Conservation (phyloP, 2,888 invertebrate genomes). For the Orthonevra nobilis region DNA sequence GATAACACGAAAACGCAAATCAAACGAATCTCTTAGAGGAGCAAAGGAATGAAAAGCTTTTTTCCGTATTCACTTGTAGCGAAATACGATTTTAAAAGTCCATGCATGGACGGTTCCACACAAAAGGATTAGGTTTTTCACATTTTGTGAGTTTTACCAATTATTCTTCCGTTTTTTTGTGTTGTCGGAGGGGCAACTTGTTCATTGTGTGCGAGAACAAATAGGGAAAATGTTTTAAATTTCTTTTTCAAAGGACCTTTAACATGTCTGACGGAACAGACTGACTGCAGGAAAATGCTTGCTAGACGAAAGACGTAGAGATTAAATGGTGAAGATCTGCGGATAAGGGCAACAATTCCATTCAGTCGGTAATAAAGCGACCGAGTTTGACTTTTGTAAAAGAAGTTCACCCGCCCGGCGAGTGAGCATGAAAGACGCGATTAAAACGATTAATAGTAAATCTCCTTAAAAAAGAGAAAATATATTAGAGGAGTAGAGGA, state of each 20-base stretch:
- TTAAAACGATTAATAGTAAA: constrained; percentile 50
- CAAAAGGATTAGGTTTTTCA: constrained; percentile 63
- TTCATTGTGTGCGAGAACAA: constrained; percentile 27
- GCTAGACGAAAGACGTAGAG: constrained; percentile 19
- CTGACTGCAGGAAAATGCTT: not conserved
- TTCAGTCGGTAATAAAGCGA: constrained; percentile 17
- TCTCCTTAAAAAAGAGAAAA: constrained; percentile 8
- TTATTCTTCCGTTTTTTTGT: constrained; percentile 21
- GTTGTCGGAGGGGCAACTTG: not conserved
- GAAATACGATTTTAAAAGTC: constrained; percentile 20
- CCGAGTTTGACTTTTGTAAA: not conserved
- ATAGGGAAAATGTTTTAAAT: constrained; percentile 58
- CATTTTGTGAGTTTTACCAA: constrained; percentile 48
- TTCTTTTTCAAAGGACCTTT: constrained; percentile 51
- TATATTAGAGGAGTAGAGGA: not conserved
- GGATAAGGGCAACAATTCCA: constrained; percentile 51
- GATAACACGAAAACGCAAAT: constrained; percentile 36
- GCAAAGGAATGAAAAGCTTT: constrained; percentile 39
- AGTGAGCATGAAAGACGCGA: constrained; percentile 42
- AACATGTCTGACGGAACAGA: constrained; percentile 38
- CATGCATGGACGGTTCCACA: constrained; percentile 60
- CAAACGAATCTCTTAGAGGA: not conserved
- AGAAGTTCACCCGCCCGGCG: too few relatives aligned
- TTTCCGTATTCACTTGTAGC: constrained; percentile 27
- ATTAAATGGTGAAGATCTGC: constrained; percentile 60